Conservation (phyloP, 2,113 vertebrate species). For the Archocentrus centrarchus region DNA sequence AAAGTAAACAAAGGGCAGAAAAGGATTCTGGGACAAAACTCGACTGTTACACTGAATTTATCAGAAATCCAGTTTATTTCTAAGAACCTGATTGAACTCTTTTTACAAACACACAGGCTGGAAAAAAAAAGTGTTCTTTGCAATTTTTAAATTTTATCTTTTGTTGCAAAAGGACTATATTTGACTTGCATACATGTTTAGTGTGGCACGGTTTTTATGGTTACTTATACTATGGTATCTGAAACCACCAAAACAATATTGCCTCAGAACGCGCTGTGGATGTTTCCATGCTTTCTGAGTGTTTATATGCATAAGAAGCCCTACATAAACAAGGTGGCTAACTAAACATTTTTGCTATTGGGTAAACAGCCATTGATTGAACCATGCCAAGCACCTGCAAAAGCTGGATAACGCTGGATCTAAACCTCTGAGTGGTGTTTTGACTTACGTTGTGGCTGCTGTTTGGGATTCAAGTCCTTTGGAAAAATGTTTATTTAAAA, state of each 20-base stretch:
- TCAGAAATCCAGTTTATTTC: background rate
- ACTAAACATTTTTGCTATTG: conserved; percentile 69
- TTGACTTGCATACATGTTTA: conserved; percentile 2
- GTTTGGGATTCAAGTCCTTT: conserved; percentile 76
- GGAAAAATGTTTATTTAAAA: conserved; percentile 77
- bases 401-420: conserved; percentile 56
- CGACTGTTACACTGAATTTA: background rate
- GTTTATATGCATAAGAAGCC: conserved; percentile 60
- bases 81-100: background rate
- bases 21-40: background rate
- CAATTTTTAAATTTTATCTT: background rate
- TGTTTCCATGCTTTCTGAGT: conserved; percentile 55
- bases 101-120: background rate
- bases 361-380: conserved; percentile 69
- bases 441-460: conserved; percentile 73
- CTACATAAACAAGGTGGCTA: conserved; percentile 61
- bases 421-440: conserved; percentile 67
- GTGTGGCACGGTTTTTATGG: conserved; percentile 13
- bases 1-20: background rate
- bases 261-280: conserved; percentile 29
- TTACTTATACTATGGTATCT: conserved; percentile 43
- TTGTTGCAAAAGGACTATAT: background rate
- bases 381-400: conserved; percentile 73
- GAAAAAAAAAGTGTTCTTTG: background rate
- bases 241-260: conserved; percentile 36